phyloP scores from a whole-genome alignment of 1,140 invertebrate genomes.

The Kradibia gibbosae region DNA sequence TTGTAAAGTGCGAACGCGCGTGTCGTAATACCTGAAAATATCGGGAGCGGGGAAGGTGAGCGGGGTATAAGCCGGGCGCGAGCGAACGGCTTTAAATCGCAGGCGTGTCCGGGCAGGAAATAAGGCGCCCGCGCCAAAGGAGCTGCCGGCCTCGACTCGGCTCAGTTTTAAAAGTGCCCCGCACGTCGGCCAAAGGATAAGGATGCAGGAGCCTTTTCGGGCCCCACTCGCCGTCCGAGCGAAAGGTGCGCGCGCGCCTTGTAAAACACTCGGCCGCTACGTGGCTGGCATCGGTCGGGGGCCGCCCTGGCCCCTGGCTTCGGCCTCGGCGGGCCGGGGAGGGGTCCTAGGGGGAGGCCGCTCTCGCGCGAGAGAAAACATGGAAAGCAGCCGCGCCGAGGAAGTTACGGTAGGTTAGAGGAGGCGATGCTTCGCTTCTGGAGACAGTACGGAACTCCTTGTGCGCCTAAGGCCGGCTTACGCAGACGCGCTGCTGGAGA shows the following conservation, averaged over 20 bases:
- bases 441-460: not conserved
- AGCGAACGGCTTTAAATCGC: not conserved
- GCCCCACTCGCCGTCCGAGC: too few relatives aligned
- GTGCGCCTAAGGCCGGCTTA: not conserved
- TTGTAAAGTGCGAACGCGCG: too few relatives aligned
- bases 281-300: too few relatives aligned
- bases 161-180: too few relatives aligned
- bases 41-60: not conserved
- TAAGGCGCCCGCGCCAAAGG: not conserved
- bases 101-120: not conserved
- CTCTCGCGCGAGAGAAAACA: conserved; percentile 47
- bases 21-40: not conserved
- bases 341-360: too few relatives aligned
- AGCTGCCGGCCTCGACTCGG: not conserved
- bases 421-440: not conserved
- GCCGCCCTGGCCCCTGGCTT: too few relatives aligned
- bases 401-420: conserved; percentile 37
- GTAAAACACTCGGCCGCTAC: not conserved
- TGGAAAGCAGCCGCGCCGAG: conserved; percentile 16
- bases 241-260: too few relatives aligned
- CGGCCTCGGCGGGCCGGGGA: too few relatives aligned
- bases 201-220: not conserved
- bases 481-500: not conserved
- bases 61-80: too few relatives aligned
- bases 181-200: not conserved